Evolutionary conservation across 2,113 vertebrate species (phyloP), one percentile per base, ranked within the genome.

Genomic region (Pituophis catenifer): DNA sequence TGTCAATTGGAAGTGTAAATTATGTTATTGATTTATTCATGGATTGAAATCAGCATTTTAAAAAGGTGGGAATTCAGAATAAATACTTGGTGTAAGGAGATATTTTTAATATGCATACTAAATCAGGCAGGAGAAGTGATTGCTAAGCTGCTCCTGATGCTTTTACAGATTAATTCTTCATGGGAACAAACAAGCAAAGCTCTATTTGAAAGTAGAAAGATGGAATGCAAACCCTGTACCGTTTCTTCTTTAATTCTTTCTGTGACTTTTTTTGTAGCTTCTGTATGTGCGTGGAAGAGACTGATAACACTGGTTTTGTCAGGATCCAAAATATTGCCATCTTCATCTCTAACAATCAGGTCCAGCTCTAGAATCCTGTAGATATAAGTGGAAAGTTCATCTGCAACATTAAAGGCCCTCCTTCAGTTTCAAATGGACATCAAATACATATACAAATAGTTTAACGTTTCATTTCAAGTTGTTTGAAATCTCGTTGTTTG

Each of bases 231-330:
- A 58, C 21, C 19, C 95, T 97, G 91, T 97, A 98, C 99, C 98
- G 98, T 98, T 96, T 99, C 99, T 94, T 99, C 99, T 96, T 98
- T 99, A 95, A 99, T 99, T 90, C 99, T 98, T 88, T 99, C 99
- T 21, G 98, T 98, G 94, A 99, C 98, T 97, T 99, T 99, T 62
- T 98, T 93, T 0, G 99, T 99, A 0, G 99, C 99, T 85, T 98
- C 98, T 95, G 99, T 98, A 0, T 99, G 99, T 13, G 99, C 99
- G 62, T 98, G 98, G 94, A 99, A 99, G 54, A 99, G 97, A 95
- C 98, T 99, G 96, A 99, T 99, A 94, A 99, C 98, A 9, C 98
- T 99, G 88, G 99, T 98, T 91, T 97, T 98, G 88, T 99, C 99
- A 3, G 99, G 99, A 91, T 99, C 99, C 96, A 99, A 94, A 93